Evolutionary conservation across 2,797 vertebrate species (phyloP), one percentile per base, ranked within the genome.

Genomic region (Odontamblyopus lacepedii): DNA sequence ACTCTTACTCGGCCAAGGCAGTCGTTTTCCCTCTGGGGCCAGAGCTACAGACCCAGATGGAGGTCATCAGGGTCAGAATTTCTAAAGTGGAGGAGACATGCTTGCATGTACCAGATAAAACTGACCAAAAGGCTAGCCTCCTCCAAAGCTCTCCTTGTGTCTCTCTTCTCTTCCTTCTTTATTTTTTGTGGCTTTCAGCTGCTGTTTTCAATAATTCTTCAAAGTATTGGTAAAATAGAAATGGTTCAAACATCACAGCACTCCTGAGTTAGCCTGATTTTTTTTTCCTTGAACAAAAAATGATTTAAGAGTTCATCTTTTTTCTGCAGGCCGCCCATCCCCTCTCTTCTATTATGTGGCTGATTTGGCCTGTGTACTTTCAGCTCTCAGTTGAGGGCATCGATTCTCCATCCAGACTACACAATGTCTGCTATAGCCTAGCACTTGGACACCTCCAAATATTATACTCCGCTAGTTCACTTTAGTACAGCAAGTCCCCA

Each of bases 401-500:
- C 61, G 71, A 68, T 80, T 84, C 30, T 51, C 56, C 71, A 44
- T 27, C 72, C 56, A 64, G 44, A 59, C 38, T 59, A 60, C 55
- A 69, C 32, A 62, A 51, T 63, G 60, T 76, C 67, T 71, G 5
- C 56, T 51, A 29, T 27, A 30, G 48, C 35, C 67, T 50, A 66
- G 56, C 44, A 4, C 70, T 16, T 51, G 44, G 62, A 80, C 79
- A 77, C 44, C n/a, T 6, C 5, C 35, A 71, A 59, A 32, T n/a
- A 62, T 82, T 73, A 82, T 44, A 51, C 63, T 70, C 66, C 18
- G 57, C 78, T 78, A 72, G 78, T 75, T 82, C 60, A 72, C 51
- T 81, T 85, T 85, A 89, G 72, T 70, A 83, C 81, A 86, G 80
- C 74, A 57, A 77, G 76, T 84, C 77, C 73, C 69, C 23, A 6